Conservation (phyloP, 1,140 invertebrate genomes). For the Scylla paramamosain region DNA sequence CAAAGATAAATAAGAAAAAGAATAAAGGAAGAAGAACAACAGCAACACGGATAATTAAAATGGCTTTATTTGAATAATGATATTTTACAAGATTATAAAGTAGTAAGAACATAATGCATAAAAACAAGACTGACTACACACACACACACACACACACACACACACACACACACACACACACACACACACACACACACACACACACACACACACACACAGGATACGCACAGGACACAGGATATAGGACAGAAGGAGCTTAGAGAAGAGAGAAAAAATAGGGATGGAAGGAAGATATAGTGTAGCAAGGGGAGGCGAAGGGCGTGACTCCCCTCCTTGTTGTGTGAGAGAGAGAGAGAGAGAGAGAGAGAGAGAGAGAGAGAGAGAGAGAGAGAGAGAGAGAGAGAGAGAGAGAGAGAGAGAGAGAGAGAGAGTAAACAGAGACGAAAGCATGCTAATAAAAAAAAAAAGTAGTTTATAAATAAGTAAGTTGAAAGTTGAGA, state of each 20-base stretch:
- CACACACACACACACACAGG: not conserved
- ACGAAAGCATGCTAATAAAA: not conserved
- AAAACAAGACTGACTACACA: not conserved
- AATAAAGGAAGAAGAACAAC: too few species aligned
- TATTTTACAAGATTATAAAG: too few species aligned
- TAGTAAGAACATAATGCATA: not conserved
- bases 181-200: conserved; percentile 11
- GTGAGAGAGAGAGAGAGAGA: conserved; percentile 47
- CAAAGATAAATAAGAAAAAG: too few species aligned
- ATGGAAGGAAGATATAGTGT: not conserved
- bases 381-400: not conserved
- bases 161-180: conserved; percentile 20
- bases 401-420: not conserved
- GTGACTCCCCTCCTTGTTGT: conserved; percentile 15
- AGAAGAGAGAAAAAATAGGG: not conserved
- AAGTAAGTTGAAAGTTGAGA: too few species aligned
- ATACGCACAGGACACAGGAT: conserved; percentile 2
- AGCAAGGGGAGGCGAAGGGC: not conserved
- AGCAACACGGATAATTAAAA: too few species aligned
- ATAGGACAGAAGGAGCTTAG: conserved; percentile 2
- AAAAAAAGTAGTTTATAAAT: not conserved
- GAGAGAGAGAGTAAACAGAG: not conserved
- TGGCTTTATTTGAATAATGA: too few species aligned
- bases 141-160: not conserved
- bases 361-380: conserved; percentile 48